Evolutionary conservation across 92 coral and sea anemone genomes (phyloP).

Genomic region (Actinostola sp.): DNA sequence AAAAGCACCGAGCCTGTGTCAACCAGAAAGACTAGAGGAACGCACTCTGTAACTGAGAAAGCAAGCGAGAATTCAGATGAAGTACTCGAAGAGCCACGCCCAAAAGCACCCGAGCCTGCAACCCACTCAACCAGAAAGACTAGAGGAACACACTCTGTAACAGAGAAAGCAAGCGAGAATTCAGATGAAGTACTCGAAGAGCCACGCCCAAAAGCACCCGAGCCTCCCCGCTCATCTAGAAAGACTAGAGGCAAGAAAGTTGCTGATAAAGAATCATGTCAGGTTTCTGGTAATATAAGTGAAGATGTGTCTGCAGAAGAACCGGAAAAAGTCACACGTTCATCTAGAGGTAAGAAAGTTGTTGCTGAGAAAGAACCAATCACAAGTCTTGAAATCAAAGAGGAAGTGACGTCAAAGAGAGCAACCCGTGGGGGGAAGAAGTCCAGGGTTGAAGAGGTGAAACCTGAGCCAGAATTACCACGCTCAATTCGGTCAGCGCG

Average conservation of each 20-base stretch:
- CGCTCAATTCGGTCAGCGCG: neutral
- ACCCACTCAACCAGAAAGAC: conserved; percentile 34
- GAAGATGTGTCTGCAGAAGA: neutral
- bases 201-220: neutral
- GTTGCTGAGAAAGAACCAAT: too few species aligned
- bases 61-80: neutral
- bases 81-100: conserved; percentile 17
- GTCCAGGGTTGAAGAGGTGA: conserved; percentile 2
- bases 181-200: neutral
- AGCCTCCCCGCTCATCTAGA: conserved; percentile 11
- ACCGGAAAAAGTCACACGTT: neutral
- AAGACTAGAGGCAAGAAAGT: neutral
- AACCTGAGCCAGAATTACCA: conserved; percentile 1
- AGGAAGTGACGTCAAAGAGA: conserved; percentile 3
- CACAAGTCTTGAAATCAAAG: neutral
- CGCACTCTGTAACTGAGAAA: too few species aligned
- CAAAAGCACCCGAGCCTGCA: too few species aligned
- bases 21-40: neutral
- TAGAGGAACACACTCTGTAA: too few species aligned
- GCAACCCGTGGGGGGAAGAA: conserved; percentile 22
- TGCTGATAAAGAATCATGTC: neutral
- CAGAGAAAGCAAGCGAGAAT: conserved; percentile 28
- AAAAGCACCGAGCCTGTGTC: too few species aligned
- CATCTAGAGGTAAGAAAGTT: too few species aligned
- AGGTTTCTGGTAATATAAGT: too few species aligned